Percentiles rank a stretch among this genome's conserved stretches.
phyloP scores from a whole-genome alignment of 2,797 vertebrate species.

The Salarias fasciatus region DNA sequence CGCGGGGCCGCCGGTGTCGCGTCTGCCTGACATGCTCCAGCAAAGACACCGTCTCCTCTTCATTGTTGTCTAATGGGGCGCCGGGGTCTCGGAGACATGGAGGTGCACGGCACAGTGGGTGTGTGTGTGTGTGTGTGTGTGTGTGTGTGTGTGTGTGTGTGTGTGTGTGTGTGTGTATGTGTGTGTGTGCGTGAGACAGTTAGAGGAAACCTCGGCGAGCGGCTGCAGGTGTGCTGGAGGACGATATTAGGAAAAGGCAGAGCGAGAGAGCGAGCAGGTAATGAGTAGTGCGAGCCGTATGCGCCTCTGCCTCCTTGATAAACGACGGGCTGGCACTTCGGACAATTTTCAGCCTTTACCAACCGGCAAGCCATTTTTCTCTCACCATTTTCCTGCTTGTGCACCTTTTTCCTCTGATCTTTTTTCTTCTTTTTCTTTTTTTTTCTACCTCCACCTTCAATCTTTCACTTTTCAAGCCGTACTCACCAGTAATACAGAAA shows the following conservation, averaged over 20 bases:
- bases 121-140: background rate
- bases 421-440: too few species aligned
- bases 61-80: constrained; percentile 57
- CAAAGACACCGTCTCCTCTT: constrained; percentile 56
- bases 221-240: constrained; percentile 54
- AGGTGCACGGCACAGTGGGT: constrained; percentile 29
- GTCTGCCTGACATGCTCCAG: constrained; percentile 60
- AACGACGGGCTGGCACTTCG: constrained; percentile 64
- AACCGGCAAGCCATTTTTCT: constrained; percentile 70
- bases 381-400: constrained; percentile 18
- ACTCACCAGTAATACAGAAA: background rate
- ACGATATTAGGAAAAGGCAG: constrained; percentile 59
- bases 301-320: constrained; percentile 65
- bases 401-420: constrained; percentile 2
- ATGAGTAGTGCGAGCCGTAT: constrained; percentile 61
- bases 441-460: constrained; percentile 17
- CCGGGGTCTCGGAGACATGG: constrained; percentile 40
- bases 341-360: constrained; percentile 71
- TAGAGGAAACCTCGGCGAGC: constrained; percentile 36
- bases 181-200: constrained; percentile 4
- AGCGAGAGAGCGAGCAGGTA: constrained; percentile 56
- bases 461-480: constrained; percentile 22
- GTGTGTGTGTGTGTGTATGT: constrained; percentile 6
- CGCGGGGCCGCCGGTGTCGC: constrained; percentile 39
- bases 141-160: background rate